phyloP scores from a whole-genome alignment of 2,888 invertebrate species.

The Lampropteryx suffumata region DNA sequence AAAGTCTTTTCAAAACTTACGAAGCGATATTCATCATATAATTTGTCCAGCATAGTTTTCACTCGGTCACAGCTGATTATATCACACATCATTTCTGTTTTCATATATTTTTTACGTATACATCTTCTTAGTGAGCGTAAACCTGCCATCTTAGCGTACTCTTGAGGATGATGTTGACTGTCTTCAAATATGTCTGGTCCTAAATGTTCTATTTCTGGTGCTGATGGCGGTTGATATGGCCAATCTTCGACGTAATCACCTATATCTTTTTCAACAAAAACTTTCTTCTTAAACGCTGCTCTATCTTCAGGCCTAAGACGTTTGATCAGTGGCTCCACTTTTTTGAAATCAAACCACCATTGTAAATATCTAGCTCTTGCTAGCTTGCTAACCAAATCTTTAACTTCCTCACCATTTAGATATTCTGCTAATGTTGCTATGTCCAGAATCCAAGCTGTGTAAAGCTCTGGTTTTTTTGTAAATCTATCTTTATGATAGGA shows the following conservation, averaged over 20 bases:
- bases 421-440: conserved; percentile 31
- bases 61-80: background rate
- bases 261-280: conserved; percentile 44
- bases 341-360: conserved; percentile 36
- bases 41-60: conserved; percentile 41
- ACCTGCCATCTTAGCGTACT: conserved; percentile 9
- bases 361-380: conserved; percentile 35
- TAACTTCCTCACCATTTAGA: conserved; percentile 35
- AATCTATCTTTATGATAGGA: conserved; percentile 34
- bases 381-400: conserved; percentile 35
- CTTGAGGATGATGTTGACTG: conserved; percentile 11
- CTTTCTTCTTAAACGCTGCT: conserved; percentile 35
- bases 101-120: background rate
- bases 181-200: conserved; percentile 34
- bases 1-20: conserved; percentile 52
- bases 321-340: conserved; percentile 40
- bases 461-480: conserved; percentile 38
- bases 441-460: conserved; percentile 36
- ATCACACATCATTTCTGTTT: background rate
- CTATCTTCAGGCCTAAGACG: conserved; percentile 34
- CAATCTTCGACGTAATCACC: conserved; percentile 33
- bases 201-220: conserved; percentile 12
- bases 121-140: conserved; percentile 2
- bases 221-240: conserved; percentile 42
- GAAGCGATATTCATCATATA: conserved; percentile 61